These are phyloP conservation scores for Ooceraea biroi DNA, from an alignment of 1,140 invertebrate species.

Conservation along the genomic window DNA sequence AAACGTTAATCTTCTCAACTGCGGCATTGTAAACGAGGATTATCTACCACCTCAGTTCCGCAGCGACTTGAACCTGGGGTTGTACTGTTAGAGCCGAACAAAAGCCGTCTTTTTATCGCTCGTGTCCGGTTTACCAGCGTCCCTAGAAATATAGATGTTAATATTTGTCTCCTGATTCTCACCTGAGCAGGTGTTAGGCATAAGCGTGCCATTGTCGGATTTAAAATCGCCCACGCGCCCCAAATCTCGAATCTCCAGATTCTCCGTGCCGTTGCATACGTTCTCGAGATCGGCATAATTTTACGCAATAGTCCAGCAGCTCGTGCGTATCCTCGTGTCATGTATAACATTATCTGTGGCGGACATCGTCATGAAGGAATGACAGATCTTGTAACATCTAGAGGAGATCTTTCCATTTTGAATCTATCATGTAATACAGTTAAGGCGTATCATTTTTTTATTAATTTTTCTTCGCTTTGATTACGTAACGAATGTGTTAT, in stretches of 20 bases:
- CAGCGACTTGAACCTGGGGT: not conserved
- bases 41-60: not conserved
- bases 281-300: constrained; percentile 69
- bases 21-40: not conserved
- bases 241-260: constrained; percentile 65
- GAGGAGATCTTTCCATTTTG: not conserved
- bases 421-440: not conserved
- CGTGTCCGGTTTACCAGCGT: not conserved
- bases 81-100: constrained; percentile 24
- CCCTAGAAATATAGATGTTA: constrained; percentile 57
- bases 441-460: not conserved
- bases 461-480: not conserved
- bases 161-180: constrained; percentile 73
- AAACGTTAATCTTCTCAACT: no score
- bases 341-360: constrained; percentile 20
- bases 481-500: not conserved
- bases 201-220: constrained; percentile 67
- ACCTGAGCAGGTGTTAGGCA: constrained; percentile 70
- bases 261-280: constrained; percentile 69
- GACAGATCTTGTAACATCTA: not conserved
- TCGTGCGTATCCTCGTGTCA: not conserved
- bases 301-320: constrained; percentile 53
- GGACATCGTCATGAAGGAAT: not conserved
- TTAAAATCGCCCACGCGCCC: constrained; percentile 71
- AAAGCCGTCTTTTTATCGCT: constrained; percentile 21